Evolutionary conservation across 2,797 vertebrate genomes (phyloP), one percentile per base, ranked within the genome.

Genomic region (Coendou prehensilis): DNA sequence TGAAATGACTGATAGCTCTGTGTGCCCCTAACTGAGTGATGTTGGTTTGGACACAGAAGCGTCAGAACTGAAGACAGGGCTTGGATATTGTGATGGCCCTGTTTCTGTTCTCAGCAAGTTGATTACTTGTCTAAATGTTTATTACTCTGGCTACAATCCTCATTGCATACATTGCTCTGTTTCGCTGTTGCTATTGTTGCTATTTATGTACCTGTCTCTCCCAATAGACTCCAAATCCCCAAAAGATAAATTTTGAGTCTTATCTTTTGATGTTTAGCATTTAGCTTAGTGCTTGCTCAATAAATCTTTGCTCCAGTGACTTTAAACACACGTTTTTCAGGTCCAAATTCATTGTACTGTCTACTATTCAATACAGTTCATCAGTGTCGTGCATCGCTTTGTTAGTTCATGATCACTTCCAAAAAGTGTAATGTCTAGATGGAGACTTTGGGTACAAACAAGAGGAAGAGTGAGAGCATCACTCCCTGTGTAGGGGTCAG

Each of bases 391-490:
- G 50, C 52, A 64, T 69, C 59, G 63, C 56, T 95, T 64, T 93
- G 69, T 50, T 95, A 59, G 71, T 9, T 87, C 61, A 13, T 81
- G 57, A 92, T 71, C 67, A 61, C 45, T 75, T 95, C 30, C 23
- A 91, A 91, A 80, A 69, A 13, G 0, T 11, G 78, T 57, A 52
- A 79, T 59, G 26, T 69, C 64, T 94, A 56, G 61, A 76, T 87
- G n/a, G 11, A 95, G 37, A 86, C 14, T 41, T 67, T 80, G 73
- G 57, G 9, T 90, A 73, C 37, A 90, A 92, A 90, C 84, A 95
- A 91, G 93, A 95, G 93, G 84, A 95, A 96, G 89, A 96, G 75
- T 87, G 96, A 93, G 94, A 90, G 86, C 57, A 45, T 84, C 84
- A 28, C 94, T 95, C 79, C n/a, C 87, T 84, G 73, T 80, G 83